Base-by-base conservation (phyloP, 1,140 invertebrate species). In the Papilio aristodemus region DNA sequence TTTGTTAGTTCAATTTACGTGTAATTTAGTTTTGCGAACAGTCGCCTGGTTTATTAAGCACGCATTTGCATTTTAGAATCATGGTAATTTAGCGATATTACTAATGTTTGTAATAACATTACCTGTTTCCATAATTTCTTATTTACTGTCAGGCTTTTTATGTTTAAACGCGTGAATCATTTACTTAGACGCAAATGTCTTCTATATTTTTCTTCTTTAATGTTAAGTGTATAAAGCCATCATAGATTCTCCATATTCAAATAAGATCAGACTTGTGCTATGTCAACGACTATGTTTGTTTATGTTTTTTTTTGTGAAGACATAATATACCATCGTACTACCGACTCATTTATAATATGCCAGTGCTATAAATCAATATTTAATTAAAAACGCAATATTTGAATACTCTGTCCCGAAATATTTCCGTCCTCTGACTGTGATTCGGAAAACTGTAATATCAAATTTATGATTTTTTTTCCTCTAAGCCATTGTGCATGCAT, bases 1-100 rank as follows among this genome's bases (percentile, higher is more conserved):
- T 62, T 62, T 62, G 59, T 62, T 62, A 62, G n/a, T 62, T 38
- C 59, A 62, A 62, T 62, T 62, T 38, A 19, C 27, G 59, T 38
- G 27, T 62, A 62, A 62, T 62, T 62, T 10, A 13, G 36, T 62
- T n/a, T n/a, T 62, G 32, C 32, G 59, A 36, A 17, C 17, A 59
- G 32, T 36, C 32, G 59, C 36, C n/a, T 19, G 14, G 59, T 38
- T 62, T 62, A 62, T 62, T 62, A n/a, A 37, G 36, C 17, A 19
- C 36, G 59, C 9, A 62, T 62, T 62, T 62, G 36, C 59, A 62
- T 62, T 62, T 38, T 62, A 59, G 32, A 36, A n/a, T 36, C 5
- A 36, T 36, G 2, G 25, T 13, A 59, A 36, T 11, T 32, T 59
- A 14, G 57, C 46, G 46, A 22, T 54, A 54, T 4, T 0, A 1